Conservation (phyloP, 2,888 invertebrate species). For the Lamellibrachia satsuma region DNA sequence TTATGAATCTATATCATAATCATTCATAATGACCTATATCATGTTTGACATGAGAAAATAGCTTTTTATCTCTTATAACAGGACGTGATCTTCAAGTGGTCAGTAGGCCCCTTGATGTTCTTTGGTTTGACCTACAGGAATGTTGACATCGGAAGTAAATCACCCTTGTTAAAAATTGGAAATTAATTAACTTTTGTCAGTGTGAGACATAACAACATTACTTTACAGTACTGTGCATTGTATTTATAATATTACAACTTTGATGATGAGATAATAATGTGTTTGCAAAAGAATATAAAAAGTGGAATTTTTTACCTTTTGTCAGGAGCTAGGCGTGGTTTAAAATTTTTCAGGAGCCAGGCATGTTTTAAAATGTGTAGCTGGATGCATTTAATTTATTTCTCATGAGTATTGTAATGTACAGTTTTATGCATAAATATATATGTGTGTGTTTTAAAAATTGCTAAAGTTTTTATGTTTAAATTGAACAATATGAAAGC, state of each 20-base stretch:
- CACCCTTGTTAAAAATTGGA: neutral
- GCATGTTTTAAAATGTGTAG: neutral
- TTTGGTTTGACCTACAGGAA: neutral
- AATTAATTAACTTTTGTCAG: neutral
- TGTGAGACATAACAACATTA: neutral
- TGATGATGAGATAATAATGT: neutral
- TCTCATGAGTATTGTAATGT: slow-evolving; percentile 2
- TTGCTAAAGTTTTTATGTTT: neutral
- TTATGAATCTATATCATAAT: neutral
- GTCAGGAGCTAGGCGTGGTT: neutral
- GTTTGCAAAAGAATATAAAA: neutral
- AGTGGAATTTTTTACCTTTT: neutral
- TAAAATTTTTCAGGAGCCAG: neutral
- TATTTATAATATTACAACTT: neutral
- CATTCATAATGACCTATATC: neutral
- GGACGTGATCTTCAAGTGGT: neutral
- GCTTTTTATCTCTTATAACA: neutral
- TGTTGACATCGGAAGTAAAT: neutral
- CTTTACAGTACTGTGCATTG: neutral
- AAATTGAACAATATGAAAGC: neutral
- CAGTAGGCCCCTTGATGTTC: neutral
- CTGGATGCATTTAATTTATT: neutral
- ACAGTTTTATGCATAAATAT: neutral
- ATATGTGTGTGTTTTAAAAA: neutral
- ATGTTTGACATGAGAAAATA: neutral